phyloP scores from a whole-genome alignment of 1,140 invertebrate species.

The Teleopsis dalmanni region DNA sequence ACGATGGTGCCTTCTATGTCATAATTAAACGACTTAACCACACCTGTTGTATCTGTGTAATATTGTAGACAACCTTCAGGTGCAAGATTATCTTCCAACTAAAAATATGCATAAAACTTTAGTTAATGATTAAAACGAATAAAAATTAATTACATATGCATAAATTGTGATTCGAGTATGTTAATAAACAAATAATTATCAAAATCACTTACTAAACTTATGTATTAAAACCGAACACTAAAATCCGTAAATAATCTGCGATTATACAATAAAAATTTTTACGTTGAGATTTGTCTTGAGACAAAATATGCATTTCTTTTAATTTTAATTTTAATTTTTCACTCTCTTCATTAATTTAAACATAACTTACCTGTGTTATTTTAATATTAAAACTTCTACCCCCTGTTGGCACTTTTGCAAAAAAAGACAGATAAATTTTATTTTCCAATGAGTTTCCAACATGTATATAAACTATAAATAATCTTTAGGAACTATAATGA shows the following conservation, averaged over 20 bases:
- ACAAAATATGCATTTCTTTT: too few species aligned
- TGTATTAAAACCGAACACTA: too few species aligned
- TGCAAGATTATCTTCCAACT: slow-evolving; percentile 37
- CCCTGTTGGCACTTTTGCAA: slow-evolving; percentile 49
- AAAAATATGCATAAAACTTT: not conserved
- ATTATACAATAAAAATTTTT: too few species aligned
- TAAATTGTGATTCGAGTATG: too few species aligned
- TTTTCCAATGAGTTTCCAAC: slow-evolving; percentile 51
- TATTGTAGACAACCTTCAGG: slow-evolving; percentile 64
- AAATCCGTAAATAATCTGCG: too few species aligned
- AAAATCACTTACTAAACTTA: too few species aligned
- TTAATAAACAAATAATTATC: too few species aligned
- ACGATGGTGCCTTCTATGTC: slow-evolving; percentile 50
- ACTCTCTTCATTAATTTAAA: not conserved
- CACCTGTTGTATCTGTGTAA: slow-evolving; percentile 51
- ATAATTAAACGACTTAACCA: slow-evolving; percentile 67
- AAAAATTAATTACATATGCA: too few species aligned
- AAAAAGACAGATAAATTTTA: slow-evolving; percentile 57
- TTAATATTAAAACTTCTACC: slow-evolving; percentile 57
- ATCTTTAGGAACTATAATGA: too few species aligned
- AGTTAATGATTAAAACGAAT: not conserved
- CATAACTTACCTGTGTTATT: slow-evolving; percentile 49
- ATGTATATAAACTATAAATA: slow-evolving; percentile 63
- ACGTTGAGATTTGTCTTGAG: too few species aligned
- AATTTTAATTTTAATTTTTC: too few species aligned